Percentiles rank a stretch among this genome's conserved stretches.
Conservation (phyloP, 2,888 invertebrate species). For the Phragmatobia fuliginosa region DNA sequence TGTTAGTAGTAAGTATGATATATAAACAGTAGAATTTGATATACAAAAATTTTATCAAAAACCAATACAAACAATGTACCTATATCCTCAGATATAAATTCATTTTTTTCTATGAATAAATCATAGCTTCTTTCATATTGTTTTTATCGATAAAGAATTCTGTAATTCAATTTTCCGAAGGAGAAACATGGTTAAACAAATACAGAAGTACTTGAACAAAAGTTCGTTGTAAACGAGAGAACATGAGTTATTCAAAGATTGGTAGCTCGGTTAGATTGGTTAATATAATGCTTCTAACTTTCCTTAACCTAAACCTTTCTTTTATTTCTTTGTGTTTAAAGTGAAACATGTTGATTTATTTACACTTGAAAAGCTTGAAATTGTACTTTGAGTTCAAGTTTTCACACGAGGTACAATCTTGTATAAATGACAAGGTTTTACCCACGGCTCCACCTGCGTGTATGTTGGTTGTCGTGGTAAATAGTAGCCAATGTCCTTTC, state of each 20-base stretch:
- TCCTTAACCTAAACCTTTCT: too few relatives aligned
- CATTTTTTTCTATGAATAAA: conserved; percentile 4
- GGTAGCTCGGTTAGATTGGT: not conserved
- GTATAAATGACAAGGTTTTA: too few relatives aligned
- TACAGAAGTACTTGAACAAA: not conserved
- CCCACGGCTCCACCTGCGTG: too few relatives aligned
- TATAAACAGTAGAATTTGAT: not conserved
- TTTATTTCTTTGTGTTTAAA: too few relatives aligned
- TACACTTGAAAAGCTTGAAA: too few relatives aligned
- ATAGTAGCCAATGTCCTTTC: too few relatives aligned
- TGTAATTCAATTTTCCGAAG: not conserved
- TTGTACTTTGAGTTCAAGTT: too few relatives aligned
- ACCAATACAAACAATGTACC: not conserved
- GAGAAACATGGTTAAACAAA: not conserved
- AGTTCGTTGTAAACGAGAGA: not conserved
- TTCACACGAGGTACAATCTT: too few relatives aligned
- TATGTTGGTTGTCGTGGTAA: too few relatives aligned
- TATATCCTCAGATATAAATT: not conserved
- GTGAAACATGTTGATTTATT: too few relatives aligned
- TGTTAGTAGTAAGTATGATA: too few relatives aligned
- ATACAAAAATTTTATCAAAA: not conserved
- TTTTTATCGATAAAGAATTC: not conserved
- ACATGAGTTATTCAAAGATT: not conserved
- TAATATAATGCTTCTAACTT: too few relatives aligned
- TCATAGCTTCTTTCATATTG: conserved; percentile 5